Base-by-base conservation (phyloP, 37 sponge, comb jelly and placozoan species). In the Halisarca cf. caerulea region DNA sequence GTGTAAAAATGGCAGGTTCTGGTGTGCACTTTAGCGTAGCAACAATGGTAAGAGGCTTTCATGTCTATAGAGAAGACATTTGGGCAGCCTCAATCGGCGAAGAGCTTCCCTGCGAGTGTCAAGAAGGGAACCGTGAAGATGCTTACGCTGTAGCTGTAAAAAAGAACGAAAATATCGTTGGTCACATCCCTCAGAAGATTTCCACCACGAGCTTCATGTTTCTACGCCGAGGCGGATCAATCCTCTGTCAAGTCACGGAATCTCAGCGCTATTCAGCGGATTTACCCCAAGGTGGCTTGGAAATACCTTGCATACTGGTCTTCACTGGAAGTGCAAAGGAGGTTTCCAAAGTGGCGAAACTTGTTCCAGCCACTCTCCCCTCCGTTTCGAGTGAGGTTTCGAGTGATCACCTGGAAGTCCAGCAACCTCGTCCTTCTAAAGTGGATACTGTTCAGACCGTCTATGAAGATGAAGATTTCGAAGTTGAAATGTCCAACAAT, bases 371-470 rank as follows among this genome's bases (percentile, higher is more conserved):
- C n/a, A n/a, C 1, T n/a, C 15, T 4, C 6, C 15, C n/a, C 25
- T 20, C 15, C 18, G 88, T 34, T 33, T 6, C 21, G 25, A 1
- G 2, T 51, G 55, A 18, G 44, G 70, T 9, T 37, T 80, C 8
- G 47, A 23, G 23, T 68, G 80, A 40, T 72, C 69, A 35, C 24
- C 57, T 20, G 57, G 71, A 73, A 81, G 36, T 39, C 59, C 82
- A 14, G 6, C 15, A 20, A 23, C 6, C 15, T 62, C 64, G 64
- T 8, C 64, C 6, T 20, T 20, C 6, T n/a, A n/a, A n/a, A n/a
- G n/a, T n/a, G n/a, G 6, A n/a, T 23, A 11, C 11, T 11, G 11
- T 55, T 55, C 57, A 17, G 11, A 17, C 11, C 57, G 17, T 17
- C 57, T 17, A 55, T 55, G 57, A 20, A 17, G 57, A 55, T 55